phyloP scores from a whole-genome alignment of 2,113 vertebrate species.

The Neopipo cinnamomea region DNA sequence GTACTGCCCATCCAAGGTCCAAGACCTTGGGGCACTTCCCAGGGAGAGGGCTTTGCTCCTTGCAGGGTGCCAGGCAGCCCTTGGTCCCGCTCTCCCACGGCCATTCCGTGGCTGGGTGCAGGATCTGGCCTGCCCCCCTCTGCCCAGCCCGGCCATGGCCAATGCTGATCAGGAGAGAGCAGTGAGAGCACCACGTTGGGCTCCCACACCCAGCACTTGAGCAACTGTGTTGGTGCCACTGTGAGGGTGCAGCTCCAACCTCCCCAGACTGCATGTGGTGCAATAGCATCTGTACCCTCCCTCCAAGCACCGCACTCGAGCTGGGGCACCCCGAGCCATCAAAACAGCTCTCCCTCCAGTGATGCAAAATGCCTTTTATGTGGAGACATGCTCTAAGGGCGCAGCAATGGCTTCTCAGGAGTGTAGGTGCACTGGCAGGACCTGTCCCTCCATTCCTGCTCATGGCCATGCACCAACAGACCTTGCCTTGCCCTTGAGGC shows the following conservation, averaged over 20 bases:
- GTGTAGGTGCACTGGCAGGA: background rate
- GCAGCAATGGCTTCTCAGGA: background rate
- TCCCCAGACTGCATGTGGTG: rapidly evolving
- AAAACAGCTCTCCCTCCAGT: background rate
- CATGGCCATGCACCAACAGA: rapidly evolving
- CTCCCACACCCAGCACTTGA: background rate
- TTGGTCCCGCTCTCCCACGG: rapidly evolving
- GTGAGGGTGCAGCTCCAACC: rapidly evolving
- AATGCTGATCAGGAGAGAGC: rapidly evolving
- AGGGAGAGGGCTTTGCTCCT: background rate
- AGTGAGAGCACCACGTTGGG: background rate
- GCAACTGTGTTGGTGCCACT: background rate
- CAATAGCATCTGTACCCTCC: rapidly evolving
- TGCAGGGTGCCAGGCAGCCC: background rate
- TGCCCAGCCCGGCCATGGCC: background rate
- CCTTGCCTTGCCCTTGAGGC: background rate
- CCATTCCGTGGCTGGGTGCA: rapidly evolving
- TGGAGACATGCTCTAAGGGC: background rate
- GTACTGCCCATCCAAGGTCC: background rate
- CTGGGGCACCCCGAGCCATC: background rate
- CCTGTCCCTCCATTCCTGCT: background rate
- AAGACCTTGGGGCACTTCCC: rapidly evolving
- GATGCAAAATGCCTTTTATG: background rate
- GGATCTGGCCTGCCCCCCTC: background rate
- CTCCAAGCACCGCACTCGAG: rapidly evolving